phyloP scores from a whole-genome alignment of 2,797 vertebrate genomes.

The Myotis findleyi region DNA sequence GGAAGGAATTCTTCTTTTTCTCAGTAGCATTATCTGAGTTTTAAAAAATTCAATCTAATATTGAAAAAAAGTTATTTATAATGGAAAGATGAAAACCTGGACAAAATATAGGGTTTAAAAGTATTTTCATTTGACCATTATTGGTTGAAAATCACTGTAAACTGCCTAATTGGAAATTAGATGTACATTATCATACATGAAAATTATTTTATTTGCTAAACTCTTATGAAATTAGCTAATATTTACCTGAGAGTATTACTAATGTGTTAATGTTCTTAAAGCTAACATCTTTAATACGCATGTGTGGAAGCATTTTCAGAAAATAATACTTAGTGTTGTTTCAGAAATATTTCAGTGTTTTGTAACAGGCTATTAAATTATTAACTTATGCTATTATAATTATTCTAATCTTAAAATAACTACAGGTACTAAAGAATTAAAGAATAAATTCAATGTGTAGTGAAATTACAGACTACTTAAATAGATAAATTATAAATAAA shows the following conservation, averaged over 20 bases:
- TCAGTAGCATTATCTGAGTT: conserved; percentile 36
- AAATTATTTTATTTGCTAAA: conserved; percentile 62
- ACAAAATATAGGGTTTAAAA: neutral
- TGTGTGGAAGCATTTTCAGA: conserved; percentile 60
- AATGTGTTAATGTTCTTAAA: conserved; percentile 61
- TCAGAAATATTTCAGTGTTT: conserved; percentile 30
- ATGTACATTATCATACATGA: conserved; percentile 33
- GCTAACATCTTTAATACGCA: conserved; percentile 53
- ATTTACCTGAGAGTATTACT: conserved; percentile 26
- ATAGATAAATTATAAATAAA: neutral
- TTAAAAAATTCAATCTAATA: conserved; percentile 18
- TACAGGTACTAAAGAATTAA: conserved; percentile 31
- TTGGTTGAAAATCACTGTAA: conserved; percentile 63
- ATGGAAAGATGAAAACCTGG: conserved; percentile 15
- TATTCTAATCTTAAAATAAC: conserved; percentile 60
- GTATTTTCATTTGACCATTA: conserved; percentile 4
- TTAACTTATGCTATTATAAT: conserved; percentile 54
- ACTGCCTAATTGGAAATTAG: conserved; percentile 47
- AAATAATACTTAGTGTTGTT: conserved; percentile 30
- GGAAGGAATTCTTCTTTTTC: conserved; percentile 46
- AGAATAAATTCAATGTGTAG: conserved; percentile 15
- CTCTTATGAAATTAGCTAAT: conserved; percentile 53
- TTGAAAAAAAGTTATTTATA: neutral
- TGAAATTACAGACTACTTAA: conserved; percentile 41
- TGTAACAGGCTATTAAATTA: conserved; percentile 35